phyloP scores from a whole-genome alignment of 2,113 vertebrate genomes.

The Pionites leucogaster region DNA sequence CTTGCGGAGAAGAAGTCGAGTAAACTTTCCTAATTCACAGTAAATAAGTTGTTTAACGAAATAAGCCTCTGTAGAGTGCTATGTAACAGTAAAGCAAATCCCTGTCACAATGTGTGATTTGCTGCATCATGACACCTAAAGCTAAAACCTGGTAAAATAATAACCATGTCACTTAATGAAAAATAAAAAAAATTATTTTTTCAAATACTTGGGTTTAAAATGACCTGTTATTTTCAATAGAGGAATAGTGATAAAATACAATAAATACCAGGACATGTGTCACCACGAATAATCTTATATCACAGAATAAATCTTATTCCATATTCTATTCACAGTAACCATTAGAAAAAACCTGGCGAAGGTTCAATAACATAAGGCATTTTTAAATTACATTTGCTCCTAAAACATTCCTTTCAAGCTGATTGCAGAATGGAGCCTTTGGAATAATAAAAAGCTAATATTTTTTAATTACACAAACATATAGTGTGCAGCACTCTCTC shows the following conservation, averaged over 20 bases:
- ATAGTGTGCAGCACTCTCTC: not conserved
- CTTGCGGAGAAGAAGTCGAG: not conserved
- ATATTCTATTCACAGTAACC: not conserved
- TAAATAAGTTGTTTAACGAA: not conserved
- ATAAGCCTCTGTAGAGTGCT: not conserved
- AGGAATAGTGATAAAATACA: not conserved
- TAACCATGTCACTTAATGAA: not conserved
- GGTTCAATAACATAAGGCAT: not conserved
- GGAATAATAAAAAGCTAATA: not conserved
- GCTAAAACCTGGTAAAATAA: not conserved
- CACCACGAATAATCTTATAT: not conserved
- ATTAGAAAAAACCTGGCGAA: not conserved
- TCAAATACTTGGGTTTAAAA: not conserved
- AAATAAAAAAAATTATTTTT: not conserved
- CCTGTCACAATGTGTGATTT: not conserved
- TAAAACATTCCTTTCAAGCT: not conserved
- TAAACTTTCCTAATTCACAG: not conserved
- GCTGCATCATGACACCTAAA: not conserved
- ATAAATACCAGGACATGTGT: not conserved
- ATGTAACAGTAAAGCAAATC: not conserved
- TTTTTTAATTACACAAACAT: not conserved
- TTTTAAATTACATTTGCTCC: not conserved
- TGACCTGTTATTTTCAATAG: not conserved
- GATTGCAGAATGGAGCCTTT: not conserved
- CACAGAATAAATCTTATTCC: not conserved